Evolutionary conservation across 2,888 invertebrate genomes (phyloP).

Genomic region (Theodoxus fluviatilis): DNA sequence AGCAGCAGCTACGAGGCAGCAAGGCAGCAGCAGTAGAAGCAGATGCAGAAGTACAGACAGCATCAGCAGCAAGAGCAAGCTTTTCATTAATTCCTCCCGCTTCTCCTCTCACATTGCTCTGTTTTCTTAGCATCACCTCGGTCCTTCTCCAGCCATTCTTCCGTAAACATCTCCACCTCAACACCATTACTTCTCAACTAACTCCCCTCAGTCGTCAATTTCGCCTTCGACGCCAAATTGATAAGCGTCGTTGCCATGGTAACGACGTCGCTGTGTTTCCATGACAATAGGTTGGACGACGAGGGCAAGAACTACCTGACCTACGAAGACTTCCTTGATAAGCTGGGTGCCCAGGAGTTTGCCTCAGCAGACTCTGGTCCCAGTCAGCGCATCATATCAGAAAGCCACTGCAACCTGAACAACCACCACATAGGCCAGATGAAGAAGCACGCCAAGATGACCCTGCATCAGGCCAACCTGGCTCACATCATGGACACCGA

Average conservation of each 20-base stretch:
- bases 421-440: constrained; percentile 53
- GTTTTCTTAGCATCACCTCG: no score
- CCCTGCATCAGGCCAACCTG: constrained; percentile 54
- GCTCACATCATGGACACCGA: constrained; percentile 48
- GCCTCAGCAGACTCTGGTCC: constrained; percentile 53
- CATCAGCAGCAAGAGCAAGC: no score
- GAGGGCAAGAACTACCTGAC: constrained; percentile 51
- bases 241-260: neutral
- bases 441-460: constrained; percentile 54
- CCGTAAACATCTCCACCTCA: no score
- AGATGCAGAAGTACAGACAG: no score
- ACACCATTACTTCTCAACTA: no score
- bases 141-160: no score
- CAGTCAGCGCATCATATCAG: constrained; percentile 51
- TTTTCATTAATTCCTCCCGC: no score
- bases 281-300: constrained; percentile 51
- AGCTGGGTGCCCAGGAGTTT: constrained; percentile 54
- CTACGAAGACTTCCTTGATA: constrained; percentile 55
- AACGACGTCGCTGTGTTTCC: neutral
- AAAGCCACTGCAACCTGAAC: constrained; percentile 48
- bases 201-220: no score
- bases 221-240: no score
- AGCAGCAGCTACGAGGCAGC: no score
- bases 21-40: no score
- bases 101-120: no score